Evolutionary conservation across 1,140 invertebrate genomes (phyloP), one percentile per base, ranked within the genome.

Genomic region (Scaptomyza pallida): DNA sequence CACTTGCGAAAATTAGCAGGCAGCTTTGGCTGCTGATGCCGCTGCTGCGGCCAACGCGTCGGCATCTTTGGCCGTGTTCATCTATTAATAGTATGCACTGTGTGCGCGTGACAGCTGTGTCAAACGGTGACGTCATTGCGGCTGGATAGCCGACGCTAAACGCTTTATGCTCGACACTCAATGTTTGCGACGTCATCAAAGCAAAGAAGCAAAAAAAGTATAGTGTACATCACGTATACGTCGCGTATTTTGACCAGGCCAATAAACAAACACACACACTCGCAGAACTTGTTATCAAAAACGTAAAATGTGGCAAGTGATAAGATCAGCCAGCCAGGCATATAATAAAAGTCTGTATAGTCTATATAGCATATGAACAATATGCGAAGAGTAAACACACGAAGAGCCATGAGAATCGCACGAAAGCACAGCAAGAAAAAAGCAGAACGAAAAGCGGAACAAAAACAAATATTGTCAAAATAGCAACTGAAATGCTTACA

Each of bases 1-100:
- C 80, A 85, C 80, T 85, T 85, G 80, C 80, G 85, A 85, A 85
- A 81, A 85, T 86, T 85, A 85, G 81, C 81, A 76, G 81, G 71
- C 80, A 63, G 43, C 56, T 13, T 43, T 41, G 10, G 48, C 45
- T 23, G 62, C 52, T 43, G n/a, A n/a, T n/a, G 72, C 33, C 10
- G 64, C 75, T 1, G 48, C 33, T 15, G 43, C 54, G 12, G 45
- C 50, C 21, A 43, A 41, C 13, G 17, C 30, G 19, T 50, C 21
- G 33, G 23, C 67, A 16, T 45, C 56, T 52, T 56, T 56, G 81
- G 72, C 76, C 81, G 77, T 77, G 50, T 16, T 16, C 65, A 61
- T 37, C 81, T 85, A 85, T 70, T 78, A 85, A 85, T 85, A 86
- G 73, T 69, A 44, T 40, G 70, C 51, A 77, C 82, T 79, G 41